Base-by-base conservation (phyloP, 2,113 vertebrate genomes). In the Telmatochromis brichardi region DNA sequence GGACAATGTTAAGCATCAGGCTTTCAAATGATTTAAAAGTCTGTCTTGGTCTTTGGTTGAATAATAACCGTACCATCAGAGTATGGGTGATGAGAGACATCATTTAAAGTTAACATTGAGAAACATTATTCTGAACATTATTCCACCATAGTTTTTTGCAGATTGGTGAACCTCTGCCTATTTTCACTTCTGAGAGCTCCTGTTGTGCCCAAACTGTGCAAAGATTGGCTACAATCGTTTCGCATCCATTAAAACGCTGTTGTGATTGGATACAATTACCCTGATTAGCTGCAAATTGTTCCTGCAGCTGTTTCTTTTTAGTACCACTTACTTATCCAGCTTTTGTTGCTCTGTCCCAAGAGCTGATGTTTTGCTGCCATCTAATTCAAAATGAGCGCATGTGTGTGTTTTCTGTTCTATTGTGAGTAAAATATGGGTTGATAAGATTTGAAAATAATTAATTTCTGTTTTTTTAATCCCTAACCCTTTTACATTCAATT, bases 1-100 rank as follows among this genome's bases (percentile, higher is more conserved):
- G n/a, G 53, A 55, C 11, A 0, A 55, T 0, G n/a, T 0, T 4
- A 0, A 23, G 21, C 21, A 55, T 55, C 53, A 55, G 53, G 53
- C 21, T 55, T 55, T 55, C 53, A 0, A 55, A 55, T 55, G 11
- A 55, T 26, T 55, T 26, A 55, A 55, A 55, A 26, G 54, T 55
- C 54, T 55, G 54, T 55, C 54, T 4, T 0, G 21, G 54, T 7
- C 21, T 55, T 55, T 26, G 54, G 54, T 55, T 55, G 11, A 26
- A 2, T 57, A 57, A 26, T 57, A 26, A 55, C 54, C 21, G 13
- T 26, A 14, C 21, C 54, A 57, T 57, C 21, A 55, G 21, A 55
- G 7, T 13, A 57, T 57, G 54, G 21, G 54, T 57, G 54, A 57
- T 7, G 54, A 14, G 6, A 26, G 12, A 57, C 54, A 57, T 57